phyloP scores from a whole-genome alignment of 2,797 vertebrate genomes.

The Sebastes miniatus region DNA sequence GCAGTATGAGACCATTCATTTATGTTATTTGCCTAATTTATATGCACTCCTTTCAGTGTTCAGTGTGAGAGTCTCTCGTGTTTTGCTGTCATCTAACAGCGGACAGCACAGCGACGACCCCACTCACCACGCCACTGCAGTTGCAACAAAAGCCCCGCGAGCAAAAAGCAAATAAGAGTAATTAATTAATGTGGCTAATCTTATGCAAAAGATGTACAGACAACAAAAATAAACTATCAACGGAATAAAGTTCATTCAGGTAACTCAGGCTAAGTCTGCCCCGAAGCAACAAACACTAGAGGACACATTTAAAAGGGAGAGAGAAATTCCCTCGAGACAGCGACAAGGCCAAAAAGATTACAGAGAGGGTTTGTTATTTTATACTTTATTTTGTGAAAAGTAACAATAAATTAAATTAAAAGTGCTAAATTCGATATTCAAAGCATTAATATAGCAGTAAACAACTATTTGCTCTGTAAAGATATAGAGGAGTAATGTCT shows the following conservation, averaged over 20 bases:
- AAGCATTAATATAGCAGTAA: too few species aligned
- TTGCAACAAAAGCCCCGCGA: neutral
- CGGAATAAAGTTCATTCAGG: neutral
- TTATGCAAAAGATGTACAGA: neutral
- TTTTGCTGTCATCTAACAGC: too few species aligned
- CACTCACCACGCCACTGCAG: neutral
- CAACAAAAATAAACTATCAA: neutral
- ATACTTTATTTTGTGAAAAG: neutral
- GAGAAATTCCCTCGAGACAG: neutral
- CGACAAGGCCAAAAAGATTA: neutral
- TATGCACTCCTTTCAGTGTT: neutral
- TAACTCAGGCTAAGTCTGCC: neutral
- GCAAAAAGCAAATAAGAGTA: neutral
- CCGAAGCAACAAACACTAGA: neutral
- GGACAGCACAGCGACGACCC: too few species aligned
- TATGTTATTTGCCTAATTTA: neutral
- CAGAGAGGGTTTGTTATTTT: neutral
- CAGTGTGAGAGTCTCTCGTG: too few species aligned
- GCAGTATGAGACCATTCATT: rapidly evolving
- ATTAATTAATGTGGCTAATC: neutral
- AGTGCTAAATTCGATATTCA: too few species aligned
- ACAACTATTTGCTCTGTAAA: too few species aligned
- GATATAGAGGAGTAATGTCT: too few species aligned
- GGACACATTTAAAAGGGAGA: neutral
- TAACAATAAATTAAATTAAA: neutral